Evolutionary conservation across 1,140 invertebrate genomes (phyloP), one percentile per base, ranked within the genome.

Genomic region (Caenorhabditis latens): DNA sequence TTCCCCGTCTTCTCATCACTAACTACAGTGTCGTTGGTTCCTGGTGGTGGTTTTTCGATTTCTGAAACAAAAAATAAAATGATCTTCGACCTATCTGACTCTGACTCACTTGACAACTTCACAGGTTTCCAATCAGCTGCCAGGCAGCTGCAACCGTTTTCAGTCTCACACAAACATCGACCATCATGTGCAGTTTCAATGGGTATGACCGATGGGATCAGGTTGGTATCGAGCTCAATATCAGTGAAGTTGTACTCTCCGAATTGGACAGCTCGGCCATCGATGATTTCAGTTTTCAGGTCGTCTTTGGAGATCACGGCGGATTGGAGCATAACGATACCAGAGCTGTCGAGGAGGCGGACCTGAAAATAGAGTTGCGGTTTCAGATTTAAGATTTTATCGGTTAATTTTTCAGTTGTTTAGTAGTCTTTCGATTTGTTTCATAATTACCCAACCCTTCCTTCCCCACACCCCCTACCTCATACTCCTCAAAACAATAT

Each of bases 401-500:
- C 32, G 32, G 32, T 32, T 32, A 32, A 32, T 32, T 32, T 32
- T 32, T 32, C 32, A 32, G 32, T 32, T 32, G 32, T 32, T 32
- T 2, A 32, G 32, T 32, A n/a, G n/a, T n/a, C n/a, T n/a, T n/a
- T n/a, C n/a, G n/a, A n/a, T n/a, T n/a, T n/a, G n/a, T n/a, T 32
- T 32, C 32, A 32, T 0, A 32, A 32, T 32, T 32, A 2, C 11
- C 9, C 43, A 2, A 19, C 8, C 9, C 9, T 75, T 75, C n/a
- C 5, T 48, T 2, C 21, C 6, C 6, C 16, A 32, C 21, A 1
- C 55, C 7, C 7, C 55, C 63, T 43, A 90, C 90, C 84, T 92
- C 91, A 79, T 92, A 92, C 63, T 90, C 89, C 61, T 92, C 91
- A 87, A 92, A 92, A 61, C 91, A 92, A 83, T 90, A 92, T 63